phyloP scores from a whole-genome alignment of 2,797 vertebrate genomes.

The Eidolon dupreanum region DNA sequence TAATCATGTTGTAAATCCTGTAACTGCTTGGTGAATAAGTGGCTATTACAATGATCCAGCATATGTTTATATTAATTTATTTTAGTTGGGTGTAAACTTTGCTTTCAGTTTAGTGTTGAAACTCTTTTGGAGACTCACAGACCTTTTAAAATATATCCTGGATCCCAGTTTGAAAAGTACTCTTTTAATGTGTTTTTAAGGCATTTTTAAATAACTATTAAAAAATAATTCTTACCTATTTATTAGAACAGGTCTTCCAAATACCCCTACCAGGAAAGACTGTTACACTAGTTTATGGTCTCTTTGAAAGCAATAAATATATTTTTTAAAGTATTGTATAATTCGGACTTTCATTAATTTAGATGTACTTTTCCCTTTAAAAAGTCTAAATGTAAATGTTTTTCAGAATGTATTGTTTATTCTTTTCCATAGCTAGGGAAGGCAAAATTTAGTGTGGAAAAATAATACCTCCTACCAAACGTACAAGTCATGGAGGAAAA shows the following conservation, averaged over 20 bases:
- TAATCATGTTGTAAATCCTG: not conserved
- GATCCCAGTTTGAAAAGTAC: conserved; percentile 14
- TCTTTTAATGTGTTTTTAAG: conserved; percentile 48
- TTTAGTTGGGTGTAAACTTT: not conserved
- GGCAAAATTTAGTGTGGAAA: conserved; percentile 46
- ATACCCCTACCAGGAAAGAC: not conserved
- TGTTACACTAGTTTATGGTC: not conserved
- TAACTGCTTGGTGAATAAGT: not conserved
- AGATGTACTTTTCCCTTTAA: conserved; percentile 30
- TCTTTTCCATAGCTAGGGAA: not conserved
- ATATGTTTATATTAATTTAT: conserved; percentile 35
- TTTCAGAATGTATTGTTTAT: not conserved
- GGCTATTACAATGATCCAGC: not conserved
- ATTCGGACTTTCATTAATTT: conserved; percentile 54
- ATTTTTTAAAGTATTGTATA: conserved; percentile 35
- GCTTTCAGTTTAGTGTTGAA: not conserved
- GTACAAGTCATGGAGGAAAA: not conserved
- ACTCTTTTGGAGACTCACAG: conserved; percentile 5
- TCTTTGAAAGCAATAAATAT: conserved; percentile 42
- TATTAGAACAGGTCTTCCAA: conserved; percentile 13
- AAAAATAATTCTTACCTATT: conserved; percentile 38
- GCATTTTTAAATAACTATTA: not conserved
- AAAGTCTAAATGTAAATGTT: conserved; percentile 48
- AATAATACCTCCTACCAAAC: not conserved
- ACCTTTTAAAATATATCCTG: conserved; percentile 7